A percentile compares a stretch with the other conserved stretches of the same genome.
Evolutionary conservation across 2,113 vertebrate species (phyloP).

Genomic region (Brachirus orientalis): DNA sequence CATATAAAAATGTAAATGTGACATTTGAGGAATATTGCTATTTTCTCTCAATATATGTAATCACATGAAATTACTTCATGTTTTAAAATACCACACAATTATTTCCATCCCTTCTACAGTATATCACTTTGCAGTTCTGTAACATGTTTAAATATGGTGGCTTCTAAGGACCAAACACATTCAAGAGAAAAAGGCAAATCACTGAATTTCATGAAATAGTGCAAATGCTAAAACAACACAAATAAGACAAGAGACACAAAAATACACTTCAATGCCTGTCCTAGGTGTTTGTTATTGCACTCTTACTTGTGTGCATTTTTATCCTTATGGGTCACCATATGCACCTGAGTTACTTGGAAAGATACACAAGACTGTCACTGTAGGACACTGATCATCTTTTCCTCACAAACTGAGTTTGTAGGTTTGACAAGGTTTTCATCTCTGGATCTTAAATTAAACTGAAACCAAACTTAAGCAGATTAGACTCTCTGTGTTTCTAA

Average conservation of each 20-base stretch:
- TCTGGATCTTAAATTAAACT: slow-evolving; percentile 18
- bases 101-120: background rate
- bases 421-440: slow-evolving; percentile 3
- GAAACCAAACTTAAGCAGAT: background rate
- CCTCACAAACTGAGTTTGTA: too few species aligned
- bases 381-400: too few species aligned
- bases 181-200: background rate
- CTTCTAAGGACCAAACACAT: slow-evolving; percentile 20
- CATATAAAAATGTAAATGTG: background rate
- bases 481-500: slow-evolving; percentile 32
- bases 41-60: background rate
- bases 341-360: background rate
- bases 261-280: background rate
- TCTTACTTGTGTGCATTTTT: slow-evolving; percentile 6
- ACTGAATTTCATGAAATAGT: background rate
- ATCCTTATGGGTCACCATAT: slow-evolving; percentile 14
- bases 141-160: background rate
- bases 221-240: background rate
- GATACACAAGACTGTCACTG: background rate
- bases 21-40: background rate
- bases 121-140: background rate
- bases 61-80: background rate
- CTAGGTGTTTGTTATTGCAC: background rate
- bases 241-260: too few species aligned
- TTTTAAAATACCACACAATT: background rate